These are phyloP conservation scores for Anser brachyrhynchus DNA, from an alignment of 2,113 vertebrate species.

Conservation along the genomic window DNA sequence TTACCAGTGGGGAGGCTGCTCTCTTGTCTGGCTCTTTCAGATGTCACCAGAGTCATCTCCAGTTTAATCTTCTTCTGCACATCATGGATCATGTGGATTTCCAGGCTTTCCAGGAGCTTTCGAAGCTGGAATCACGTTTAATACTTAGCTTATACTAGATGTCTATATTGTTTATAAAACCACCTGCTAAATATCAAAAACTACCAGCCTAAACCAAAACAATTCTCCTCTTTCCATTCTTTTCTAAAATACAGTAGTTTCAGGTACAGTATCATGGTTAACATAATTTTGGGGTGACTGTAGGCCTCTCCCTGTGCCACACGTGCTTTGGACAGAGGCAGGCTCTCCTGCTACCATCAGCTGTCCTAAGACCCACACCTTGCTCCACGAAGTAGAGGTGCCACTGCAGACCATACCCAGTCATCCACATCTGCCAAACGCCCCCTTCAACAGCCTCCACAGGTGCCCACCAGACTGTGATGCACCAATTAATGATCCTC, in stretches of 20 bases:
- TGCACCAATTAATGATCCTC: neutral
- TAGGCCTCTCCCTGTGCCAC: neutral
- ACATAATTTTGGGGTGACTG: neutral
- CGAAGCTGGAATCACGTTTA: conserved; percentile 70
- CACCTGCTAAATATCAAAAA: neutral
- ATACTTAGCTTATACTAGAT: neutral
- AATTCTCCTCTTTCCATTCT: neutral
- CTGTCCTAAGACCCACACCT: neutral
- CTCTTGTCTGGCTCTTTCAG: conserved; percentile 75
- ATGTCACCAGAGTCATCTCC: conserved; percentile 72
- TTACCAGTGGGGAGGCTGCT: conserved; percentile 73
- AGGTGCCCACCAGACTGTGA: neutral
- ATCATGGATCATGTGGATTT: conserved; percentile 79
- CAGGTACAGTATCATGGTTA: neutral
- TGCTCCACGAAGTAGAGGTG: neutral
- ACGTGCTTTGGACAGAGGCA: neutral
- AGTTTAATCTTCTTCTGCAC: conserved; percentile 74
- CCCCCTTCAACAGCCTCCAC: rapidly evolving
- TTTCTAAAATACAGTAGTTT: neutral
- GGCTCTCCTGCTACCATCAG: neutral
- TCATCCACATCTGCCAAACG: neutral
- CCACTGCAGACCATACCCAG: rapidly evolving
- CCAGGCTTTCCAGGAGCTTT: conserved; percentile 80
- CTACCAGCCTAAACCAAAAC: neutral
- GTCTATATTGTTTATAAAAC: neutral